Conservation (phyloP, 2,113 vertebrate species). For the Leptodactylus fuscus region DNA sequence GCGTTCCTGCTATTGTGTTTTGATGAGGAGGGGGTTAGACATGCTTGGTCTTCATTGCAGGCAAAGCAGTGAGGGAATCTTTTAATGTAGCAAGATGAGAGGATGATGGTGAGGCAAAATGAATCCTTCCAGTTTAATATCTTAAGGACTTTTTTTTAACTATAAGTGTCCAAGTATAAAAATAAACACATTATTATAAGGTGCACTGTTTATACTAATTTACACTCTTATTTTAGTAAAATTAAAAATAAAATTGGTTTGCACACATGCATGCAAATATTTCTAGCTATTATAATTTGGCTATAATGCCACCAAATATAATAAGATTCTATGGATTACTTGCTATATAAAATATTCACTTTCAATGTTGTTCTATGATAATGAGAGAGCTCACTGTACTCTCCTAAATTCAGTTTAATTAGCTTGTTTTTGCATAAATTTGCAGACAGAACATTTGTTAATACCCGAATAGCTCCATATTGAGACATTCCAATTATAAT, state of each 20-base stretch:
- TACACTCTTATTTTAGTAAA: no score
- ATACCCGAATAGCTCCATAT: conserved; percentile 43
- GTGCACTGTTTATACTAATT: no score
- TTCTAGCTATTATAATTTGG: neutral
- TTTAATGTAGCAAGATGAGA: no score
- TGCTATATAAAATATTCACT: conserved; percentile 51
- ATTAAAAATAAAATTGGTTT: neutral
- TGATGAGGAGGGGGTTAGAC: no score
- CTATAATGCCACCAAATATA: neutral
- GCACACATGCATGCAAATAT: neutral
- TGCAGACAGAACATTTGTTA: conserved; percentile 53
- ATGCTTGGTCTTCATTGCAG: no score
- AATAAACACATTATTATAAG: no score
- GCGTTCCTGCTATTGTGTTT: no score
- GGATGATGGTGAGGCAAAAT: no score
- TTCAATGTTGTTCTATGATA: conserved; percentile 45
- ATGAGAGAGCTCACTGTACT: conserved; percentile 36
- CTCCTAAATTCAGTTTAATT: conserved; percentile 55
- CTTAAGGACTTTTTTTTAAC: no score
- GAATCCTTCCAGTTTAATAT: no score
- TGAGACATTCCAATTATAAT: conserved; percentile 39
- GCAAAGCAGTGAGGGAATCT: no score
- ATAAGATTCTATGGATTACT: conserved; percentile 29
- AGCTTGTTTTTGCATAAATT: conserved; percentile 52
- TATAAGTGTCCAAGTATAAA: no score